A percentile compares a stretch with the other conserved stretches of the same genome.
Conservation (phyloP, 2,888 invertebrate species). For the Hydrotaea cyrtoneurina region DNA sequence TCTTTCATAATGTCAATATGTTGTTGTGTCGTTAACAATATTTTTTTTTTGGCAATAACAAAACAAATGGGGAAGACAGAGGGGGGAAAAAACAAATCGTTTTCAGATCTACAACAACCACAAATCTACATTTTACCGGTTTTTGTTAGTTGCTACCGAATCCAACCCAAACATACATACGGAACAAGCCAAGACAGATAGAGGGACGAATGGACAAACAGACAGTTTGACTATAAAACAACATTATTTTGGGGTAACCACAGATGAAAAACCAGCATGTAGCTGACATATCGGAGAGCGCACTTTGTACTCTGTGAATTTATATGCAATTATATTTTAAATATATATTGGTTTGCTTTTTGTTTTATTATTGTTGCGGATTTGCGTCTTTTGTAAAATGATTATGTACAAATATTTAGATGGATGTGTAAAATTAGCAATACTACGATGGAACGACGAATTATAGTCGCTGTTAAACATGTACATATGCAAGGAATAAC, state of each 20-base stretch:
- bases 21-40: slow-evolving; percentile 7
- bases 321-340: background rate
- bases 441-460: background rate
- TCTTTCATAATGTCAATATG: slow-evolving; percentile 5
- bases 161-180: slow-evolving; percentile 16
- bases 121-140: slow-evolving; percentile 53
- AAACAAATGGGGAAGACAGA: background rate
- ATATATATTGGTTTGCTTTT: background rate
- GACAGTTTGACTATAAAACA: background rate
- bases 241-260: slow-evolving; percentile 15
- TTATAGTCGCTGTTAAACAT: background rate
- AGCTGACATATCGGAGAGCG: background rate
- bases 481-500: background rate
- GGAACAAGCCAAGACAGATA: slow-evolving; percentile 12
- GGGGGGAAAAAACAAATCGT: background rate
- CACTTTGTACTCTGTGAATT: background rate
- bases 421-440: too few species aligned
- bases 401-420: too few species aligned
- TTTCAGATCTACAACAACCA: background rate
- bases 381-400: background rate
- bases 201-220: background rate
- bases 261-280: background rate
- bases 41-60: background rate
- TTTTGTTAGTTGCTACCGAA: slow-evolving; percentile 43
- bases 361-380: background rate